Evolutionary conservation across 2,113 vertebrate species (phyloP), one percentile per base, ranked within the genome.

Genomic region (Plotosus lineatus): DNA sequence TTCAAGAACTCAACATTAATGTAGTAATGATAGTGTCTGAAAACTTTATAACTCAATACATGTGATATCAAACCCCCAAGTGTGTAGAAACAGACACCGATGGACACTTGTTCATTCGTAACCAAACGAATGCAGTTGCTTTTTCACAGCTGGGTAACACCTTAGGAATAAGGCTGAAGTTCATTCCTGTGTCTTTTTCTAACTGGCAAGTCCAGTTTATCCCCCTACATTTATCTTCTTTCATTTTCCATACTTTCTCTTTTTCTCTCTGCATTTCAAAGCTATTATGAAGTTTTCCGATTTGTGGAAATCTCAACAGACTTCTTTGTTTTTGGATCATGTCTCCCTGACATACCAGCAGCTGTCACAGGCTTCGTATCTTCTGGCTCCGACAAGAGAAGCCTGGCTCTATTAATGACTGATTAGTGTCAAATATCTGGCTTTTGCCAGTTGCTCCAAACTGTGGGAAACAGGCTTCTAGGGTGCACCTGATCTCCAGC

Each of bases 381-480:
- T 85, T 78, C 75, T 84, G 78, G 77, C 71, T 84, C 88, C 84
- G 87, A 69, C 68, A 79, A 81, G 80, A 88, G 73, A 83, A 82
- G 88, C 85, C 86, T 85, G 89, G 86, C 87, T 84, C 89, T 87
- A 91, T 91, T 92, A 93, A 92, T 92, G 91, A 90, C 85, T 92
- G 91, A 93, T 93, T 92, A 93, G 93, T 93, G 91, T 94, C 93
- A 92, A 87, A 92, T 94, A 91, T 93, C 92, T 90, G 88, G 89
- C 88, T 83, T 56, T 84, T 85, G 88, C 89, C 53, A 79, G 87
- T 84, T 75, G 82, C 82, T 85, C 82, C 81, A 81, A 82, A 91
- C 89, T 92, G 92, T 94, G 93, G 92, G 93, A 94, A 94, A 92
- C 84, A 78, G 79, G 82, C 71, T 15, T 79, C 84, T 86, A 79